Evolutionary conservation across 2,113 vertebrate genomes (phyloP).

Genomic region (Stegastes partitus): DNA sequence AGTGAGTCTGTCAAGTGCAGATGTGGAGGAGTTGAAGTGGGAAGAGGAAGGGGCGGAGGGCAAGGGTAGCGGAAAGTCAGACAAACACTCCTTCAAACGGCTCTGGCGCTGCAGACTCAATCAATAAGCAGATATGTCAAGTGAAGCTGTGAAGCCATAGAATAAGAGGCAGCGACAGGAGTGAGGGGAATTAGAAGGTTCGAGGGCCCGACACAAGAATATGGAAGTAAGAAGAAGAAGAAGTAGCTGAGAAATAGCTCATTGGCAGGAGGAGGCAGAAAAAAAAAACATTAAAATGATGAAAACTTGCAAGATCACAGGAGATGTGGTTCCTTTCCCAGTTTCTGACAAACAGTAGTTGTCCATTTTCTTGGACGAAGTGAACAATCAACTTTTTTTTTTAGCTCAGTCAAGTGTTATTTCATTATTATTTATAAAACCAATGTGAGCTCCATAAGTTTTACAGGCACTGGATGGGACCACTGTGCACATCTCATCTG

Average conservation of each 20-base stretch:
- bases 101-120: conserved; percentile 38
- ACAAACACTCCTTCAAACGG: conserved; percentile 52
- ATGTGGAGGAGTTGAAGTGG: conserved; percentile 39
- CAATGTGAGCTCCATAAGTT: no score
- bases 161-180: conserved; percentile 38
- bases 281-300: conserved; percentile 31
- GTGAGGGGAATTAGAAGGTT: conserved; percentile 10
- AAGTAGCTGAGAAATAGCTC: background rate
- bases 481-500: no score
- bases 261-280: background rate
- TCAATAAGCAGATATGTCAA: conserved; percentile 73
- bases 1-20: conserved; percentile 50
- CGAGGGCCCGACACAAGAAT: background rate
- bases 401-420: no score
- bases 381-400: no score
- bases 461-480: no score
- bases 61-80: conserved; percentile 43
- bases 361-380: background rate
- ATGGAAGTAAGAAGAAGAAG: background rate
- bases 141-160: conserved; percentile 47
- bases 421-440: no score
- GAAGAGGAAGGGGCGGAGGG: conserved; percentile 32
- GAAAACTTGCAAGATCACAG: background rate
- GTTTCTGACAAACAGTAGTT: background rate
- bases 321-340: background rate